phyloP scores from a whole-genome alignment of 2,797 vertebrate genomes.

The Bradypodion pumilum region DNA sequence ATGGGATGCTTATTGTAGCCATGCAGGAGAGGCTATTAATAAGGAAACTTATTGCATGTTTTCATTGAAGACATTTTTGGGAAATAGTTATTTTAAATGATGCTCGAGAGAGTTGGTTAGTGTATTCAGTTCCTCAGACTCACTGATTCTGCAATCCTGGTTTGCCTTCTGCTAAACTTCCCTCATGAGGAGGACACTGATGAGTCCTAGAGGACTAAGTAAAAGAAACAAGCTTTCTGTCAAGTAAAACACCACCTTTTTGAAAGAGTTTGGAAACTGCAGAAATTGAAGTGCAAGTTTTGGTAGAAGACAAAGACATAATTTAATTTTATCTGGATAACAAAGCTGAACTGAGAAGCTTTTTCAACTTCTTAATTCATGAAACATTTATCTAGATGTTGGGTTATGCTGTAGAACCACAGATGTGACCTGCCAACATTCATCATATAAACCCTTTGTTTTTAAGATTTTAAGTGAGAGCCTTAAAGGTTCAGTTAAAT shows the following conservation, averaged over 20 bases:
- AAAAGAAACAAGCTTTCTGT: conserved; percentile 56
- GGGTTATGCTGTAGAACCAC: conserved; percentile 69
- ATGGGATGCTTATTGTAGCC: no score
- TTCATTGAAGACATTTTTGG: no score
- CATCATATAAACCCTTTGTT: conserved; percentile 62
- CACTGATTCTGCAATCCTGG: not conserved
- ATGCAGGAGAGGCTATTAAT: no score
- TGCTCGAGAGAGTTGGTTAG: no score
- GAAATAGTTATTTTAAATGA: no score
- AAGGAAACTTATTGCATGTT: no score
- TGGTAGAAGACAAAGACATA: conserved; percentile 69
- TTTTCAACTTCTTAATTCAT: conserved; percentile 77
- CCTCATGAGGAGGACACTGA: conserved; percentile 53
- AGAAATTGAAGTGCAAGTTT: conserved; percentile 71
- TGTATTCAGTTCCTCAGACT: no score
- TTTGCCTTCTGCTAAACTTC: conserved; percentile 26
- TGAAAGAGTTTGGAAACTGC: conserved; percentile 64
- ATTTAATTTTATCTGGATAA: conserved; percentile 80
- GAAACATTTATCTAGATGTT: conserved; percentile 79
- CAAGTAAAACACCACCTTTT: conserved; percentile 67
- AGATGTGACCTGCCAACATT: conserved; percentile 72
- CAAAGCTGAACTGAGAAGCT: conserved; percentile 71
- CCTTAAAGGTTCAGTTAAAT: conserved; percentile 16
- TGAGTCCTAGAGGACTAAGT: conserved; percentile 52
- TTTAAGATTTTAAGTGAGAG: conserved; percentile 54